phyloP scores from a whole-genome alignment of 2,888 invertebrate genomes.

The Arrhopalites spinosus region DNA sequence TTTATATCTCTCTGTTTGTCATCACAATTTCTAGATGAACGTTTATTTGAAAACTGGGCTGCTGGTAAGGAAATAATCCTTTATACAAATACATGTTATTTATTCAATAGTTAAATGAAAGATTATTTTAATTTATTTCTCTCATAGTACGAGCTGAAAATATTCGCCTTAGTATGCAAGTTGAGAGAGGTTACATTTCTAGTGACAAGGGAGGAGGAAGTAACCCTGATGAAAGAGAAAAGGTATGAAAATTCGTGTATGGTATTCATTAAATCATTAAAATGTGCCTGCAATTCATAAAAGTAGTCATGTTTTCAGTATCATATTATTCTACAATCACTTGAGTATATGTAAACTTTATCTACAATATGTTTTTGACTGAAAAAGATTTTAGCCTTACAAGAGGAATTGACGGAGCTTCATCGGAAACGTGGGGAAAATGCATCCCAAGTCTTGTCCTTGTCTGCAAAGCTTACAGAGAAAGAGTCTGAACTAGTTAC shows the following conservation, averaged over 20 bases:
- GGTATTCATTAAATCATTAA: neutral
- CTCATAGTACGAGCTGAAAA: slow-evolving; percentile 83
- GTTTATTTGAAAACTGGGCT: slow-evolving; percentile 81
- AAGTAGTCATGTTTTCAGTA: too few relatives aligned
- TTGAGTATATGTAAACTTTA: neutral
- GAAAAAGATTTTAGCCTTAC: slow-evolving; percentile 81
- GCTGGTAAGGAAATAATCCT: too few relatives aligned
- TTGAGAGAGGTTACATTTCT: slow-evolving; percentile 74
- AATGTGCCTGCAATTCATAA: too few relatives aligned
- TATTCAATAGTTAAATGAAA: too few relatives aligned
- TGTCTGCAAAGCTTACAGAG: slow-evolving; percentile 83
- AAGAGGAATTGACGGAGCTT: slow-evolving; percentile 90
- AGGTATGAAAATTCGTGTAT: too few relatives aligned
- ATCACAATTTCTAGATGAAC: slow-evolving; percentile 70
- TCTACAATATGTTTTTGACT: slow-evolving; percentile 73
- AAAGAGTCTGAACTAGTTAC: slow-evolving; percentile 73
- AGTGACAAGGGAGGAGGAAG: slow-evolving; percentile 61
- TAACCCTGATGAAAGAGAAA: slow-evolving; percentile 56
- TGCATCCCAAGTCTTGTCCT: slow-evolving; percentile 88
- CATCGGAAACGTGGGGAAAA: slow-evolving; percentile 90
- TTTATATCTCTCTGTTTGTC: neutral
- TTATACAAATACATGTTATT: too few relatives aligned
- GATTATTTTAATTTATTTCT: too few relatives aligned
- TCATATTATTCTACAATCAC: too few relatives aligned
- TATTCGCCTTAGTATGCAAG: slow-evolving; percentile 80